Evolutionary conservation across 2,113 vertebrate species (phyloP).

Genomic region (Typhlomys cinereus): DNA sequence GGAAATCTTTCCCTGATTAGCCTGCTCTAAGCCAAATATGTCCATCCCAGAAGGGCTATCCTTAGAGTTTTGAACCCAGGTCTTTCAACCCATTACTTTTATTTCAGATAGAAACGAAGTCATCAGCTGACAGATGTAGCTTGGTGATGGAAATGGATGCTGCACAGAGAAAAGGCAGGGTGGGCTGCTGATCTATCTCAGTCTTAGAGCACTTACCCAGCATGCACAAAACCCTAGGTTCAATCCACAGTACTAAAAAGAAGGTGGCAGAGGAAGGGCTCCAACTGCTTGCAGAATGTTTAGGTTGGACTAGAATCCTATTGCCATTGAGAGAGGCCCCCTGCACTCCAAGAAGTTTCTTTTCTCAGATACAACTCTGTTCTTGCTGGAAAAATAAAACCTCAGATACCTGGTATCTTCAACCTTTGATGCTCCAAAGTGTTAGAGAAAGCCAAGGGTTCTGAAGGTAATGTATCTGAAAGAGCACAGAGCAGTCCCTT

Average conservation of each 20-base stretch:
- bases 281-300: background rate
- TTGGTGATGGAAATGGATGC: background rate
- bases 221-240: background rate
- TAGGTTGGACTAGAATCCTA: background rate
- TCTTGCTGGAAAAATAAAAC: background rate
- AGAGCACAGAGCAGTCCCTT: constrained; percentile 31
- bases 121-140: background rate
- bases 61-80: background rate
- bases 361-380: background rate
- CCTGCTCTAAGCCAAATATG: background rate
- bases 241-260: background rate
- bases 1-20: background rate
- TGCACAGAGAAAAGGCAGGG: background rate
- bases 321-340: background rate
- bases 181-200: background rate
- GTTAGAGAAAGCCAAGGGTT: background rate
- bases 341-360: background rate
- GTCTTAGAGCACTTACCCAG: background rate
- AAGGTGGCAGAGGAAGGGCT: background rate
- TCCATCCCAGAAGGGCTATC: background rate
- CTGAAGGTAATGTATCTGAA: constrained; percentile 24
- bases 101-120: background rate
- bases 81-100: background rate
- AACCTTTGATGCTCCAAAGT: constrained; percentile 6
- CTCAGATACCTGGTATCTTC: background rate